Conservation (phyloP, 2,797 vertebrate species). For the Urocyon cinereoargenteus region DNA sequence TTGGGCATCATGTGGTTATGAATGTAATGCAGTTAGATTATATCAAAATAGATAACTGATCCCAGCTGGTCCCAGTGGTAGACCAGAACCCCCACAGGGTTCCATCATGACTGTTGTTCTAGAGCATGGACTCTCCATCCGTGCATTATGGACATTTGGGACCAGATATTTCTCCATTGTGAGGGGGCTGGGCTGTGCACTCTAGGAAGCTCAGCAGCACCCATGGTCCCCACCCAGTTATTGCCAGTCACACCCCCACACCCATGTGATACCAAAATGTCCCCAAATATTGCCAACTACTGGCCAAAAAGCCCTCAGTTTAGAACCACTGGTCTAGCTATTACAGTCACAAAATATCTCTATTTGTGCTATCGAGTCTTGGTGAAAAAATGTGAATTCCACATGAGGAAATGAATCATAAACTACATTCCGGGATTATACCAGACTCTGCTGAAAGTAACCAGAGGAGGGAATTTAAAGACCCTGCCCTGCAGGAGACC, state of each 20-base stretch:
- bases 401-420: neutral
- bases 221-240: neutral
- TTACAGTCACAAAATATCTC: neutral
- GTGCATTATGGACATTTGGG: fast-evolving
- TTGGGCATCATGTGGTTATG: fast-evolving
- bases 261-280: no score
- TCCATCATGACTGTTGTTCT: fast-evolving
- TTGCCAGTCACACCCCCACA: neutral
- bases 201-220: no score
- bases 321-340: fast-evolving
- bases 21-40: neutral
- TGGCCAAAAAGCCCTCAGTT: neutral
- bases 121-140: fast-evolving
- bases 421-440: neutral
- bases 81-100: neutral
- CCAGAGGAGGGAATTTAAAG: neutral
- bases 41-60: fast-evolving
- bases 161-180: neutral
- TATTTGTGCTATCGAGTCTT: neutral
- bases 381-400: neutral
- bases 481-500: neutral
- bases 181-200: neutral
- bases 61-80: neutral
- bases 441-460: neutral
- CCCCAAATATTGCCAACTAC: no score